phyloP scores from a whole-genome alignment of 2,113 vertebrate genomes.

The Phylloscopus trochilus region DNA sequence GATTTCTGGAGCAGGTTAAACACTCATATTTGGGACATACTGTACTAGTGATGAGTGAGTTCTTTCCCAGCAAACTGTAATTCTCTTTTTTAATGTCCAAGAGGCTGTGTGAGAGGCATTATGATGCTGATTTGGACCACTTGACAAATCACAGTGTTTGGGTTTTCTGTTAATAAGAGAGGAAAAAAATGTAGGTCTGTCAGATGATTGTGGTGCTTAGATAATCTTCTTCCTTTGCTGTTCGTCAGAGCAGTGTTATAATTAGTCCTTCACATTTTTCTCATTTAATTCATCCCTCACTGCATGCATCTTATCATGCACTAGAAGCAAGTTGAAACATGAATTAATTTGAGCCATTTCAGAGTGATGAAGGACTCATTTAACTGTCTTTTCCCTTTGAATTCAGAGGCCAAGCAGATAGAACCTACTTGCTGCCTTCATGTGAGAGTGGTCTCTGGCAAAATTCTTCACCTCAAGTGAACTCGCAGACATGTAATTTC shows the following conservation, averaged over 20 bases:
- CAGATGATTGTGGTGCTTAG: neutral
- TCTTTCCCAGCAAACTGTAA: neutral
- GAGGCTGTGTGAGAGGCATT: neutral
- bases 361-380: neutral
- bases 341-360: conserved; percentile 46
- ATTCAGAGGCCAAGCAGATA: neutral
- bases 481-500: neutral
- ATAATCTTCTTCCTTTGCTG: neutral
- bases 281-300: conserved; percentile 1
- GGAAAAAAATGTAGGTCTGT: neutral
- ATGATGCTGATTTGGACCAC: neutral
- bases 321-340: neutral
- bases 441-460: neutral
- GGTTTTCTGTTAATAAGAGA: conserved; percentile 4
- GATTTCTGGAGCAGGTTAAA: neutral
- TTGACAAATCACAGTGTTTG: conserved; percentile 10
- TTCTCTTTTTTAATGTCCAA: neutral
- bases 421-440: neutral
- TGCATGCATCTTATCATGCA: neutral
- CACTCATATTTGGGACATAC: neutral
- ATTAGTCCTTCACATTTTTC: neutral
- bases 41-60: neutral
- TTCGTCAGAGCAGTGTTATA: neutral
- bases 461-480: neutral
- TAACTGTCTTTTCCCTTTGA: neutral